Conservation (phyloP, 2,797 vertebrate genomes). For the Premnoplex brunnescens region DNA sequence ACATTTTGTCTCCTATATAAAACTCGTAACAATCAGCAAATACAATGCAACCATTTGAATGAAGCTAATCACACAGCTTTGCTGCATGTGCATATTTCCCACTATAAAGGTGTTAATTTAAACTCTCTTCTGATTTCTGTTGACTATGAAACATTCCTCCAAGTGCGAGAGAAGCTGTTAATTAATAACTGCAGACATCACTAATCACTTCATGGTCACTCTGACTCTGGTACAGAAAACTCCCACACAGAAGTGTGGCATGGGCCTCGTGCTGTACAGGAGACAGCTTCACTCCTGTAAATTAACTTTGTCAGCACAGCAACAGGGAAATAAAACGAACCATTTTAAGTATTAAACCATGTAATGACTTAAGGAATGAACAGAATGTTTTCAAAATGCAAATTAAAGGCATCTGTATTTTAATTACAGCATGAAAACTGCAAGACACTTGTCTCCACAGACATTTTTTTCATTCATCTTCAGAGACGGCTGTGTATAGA, state of each 20-base stretch:
- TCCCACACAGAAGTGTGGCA: fast-evolving
- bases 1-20: background rate
- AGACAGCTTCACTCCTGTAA: background rate
- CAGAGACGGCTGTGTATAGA: background rate
- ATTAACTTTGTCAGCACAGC: background rate
- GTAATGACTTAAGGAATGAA: conserved; percentile 9
- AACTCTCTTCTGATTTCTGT: background rate
- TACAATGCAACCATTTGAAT: background rate
- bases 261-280: background rate
- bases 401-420: conserved; percentile 37
- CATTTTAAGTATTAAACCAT: background rate
- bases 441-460: background rate
- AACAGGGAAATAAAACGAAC: background rate
- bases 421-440: conserved; percentile 14
- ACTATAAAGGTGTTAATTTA: background rate
- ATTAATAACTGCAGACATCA: background rate
- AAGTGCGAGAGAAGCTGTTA: background rate
- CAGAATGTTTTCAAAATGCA: conserved; percentile 54
- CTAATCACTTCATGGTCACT: fast-evolving
- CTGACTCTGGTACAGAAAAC: background rate
- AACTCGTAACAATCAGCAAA: background rate
- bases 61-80: background rate
- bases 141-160: background rate
- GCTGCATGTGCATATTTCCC: background rate
- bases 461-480: conserved; percentile 29